Base-by-base conservation (phyloP, 37 sponge, comb jelly and placozoan species). In the Dysidea cf. avara region DNA sequence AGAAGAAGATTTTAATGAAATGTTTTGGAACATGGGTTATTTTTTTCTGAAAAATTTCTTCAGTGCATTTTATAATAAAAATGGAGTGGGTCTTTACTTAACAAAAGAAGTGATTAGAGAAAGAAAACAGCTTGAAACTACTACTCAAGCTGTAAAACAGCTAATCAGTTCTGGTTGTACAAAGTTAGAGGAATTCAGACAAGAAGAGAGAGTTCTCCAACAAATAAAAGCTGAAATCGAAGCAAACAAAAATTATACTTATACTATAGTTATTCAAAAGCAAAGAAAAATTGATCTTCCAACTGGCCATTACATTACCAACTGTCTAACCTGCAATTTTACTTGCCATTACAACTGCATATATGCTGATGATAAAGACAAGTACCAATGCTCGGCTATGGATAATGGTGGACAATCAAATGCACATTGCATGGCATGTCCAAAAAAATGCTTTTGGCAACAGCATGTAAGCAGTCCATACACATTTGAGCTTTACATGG, bases 11-110 rank as follows among this genome's bases (percentile, higher is more conserved):
- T 59, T 69, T 69, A 61, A 69, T 31, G 21, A 64, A 39, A 69
- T 69, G 58, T 77, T 84, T 32, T 85, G 79, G 79, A 38, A 78
- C 4, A 85, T 85, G 86, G 86, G 79, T 0, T 22, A 29, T 12
- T 49, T 30, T 1, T 78, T 79, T 58, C 73, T 85, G 22, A 5
- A 78, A 18, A 54, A 30, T 0, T 85, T 85, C 61, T 85, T 78
- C 48, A 46, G 24, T 7, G 16, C 17, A 3, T 71, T 85, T 69
- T 32, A 18, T 0, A 53, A 64, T 12, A 36, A n/a, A n/a, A n/a
- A n/a, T n/a, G n/a, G n/a, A n/a, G n/a, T n/a, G n/a, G n/a, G n/a
- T 59, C 43, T 78, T 18, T 26, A 31, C 17, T 47, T 55, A 20
- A 67, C 78, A 29, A 47, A 56, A 53, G 68, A 78, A 28, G 69